These are phyloP conservation scores for Sturnira hondurensis DNA, from an alignment of 2,113 vertebrate species.

Conservation along the genomic window DNA sequence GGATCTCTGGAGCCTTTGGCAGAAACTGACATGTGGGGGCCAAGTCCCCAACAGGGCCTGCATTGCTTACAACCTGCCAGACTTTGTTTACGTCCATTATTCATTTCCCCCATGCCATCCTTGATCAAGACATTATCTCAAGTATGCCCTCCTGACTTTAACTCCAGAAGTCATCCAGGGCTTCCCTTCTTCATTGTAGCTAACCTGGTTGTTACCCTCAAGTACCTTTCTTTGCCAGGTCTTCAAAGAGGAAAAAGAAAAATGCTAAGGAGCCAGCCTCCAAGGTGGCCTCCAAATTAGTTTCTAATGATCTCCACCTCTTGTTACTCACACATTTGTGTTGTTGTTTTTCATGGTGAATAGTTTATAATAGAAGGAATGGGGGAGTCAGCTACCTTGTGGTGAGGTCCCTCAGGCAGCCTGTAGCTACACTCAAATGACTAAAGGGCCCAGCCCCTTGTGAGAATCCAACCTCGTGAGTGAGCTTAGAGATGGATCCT, in stretches of 20 bases:
- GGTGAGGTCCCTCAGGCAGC: not conserved
- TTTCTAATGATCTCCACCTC: not conserved
- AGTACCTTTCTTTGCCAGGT: not conserved
- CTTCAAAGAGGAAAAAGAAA: not conserved
- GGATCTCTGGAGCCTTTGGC: not conserved
- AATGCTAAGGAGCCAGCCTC: not conserved
- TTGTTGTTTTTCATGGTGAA: not conserved
- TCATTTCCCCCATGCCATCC: not conserved
- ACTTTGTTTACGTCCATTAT: not conserved
- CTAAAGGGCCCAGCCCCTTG: not conserved
- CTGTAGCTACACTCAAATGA: not conserved
- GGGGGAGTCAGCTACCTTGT: not conserved
- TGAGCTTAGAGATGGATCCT: not conserved
- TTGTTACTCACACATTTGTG: not conserved
- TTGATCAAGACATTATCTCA: not conserved
- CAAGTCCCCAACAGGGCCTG: not conserved
- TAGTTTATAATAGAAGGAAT: not conserved
- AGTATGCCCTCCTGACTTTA: not conserved
- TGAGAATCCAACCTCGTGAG: not conserved
- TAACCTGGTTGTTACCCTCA: not conserved
- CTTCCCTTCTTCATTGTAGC: not conserved
- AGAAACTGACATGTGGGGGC: not conserved
- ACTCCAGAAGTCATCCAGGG: not conserved
- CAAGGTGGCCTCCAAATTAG: not conserved
- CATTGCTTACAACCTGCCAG: not conserved